Percentiles rank a stretch among this genome's conserved stretches.
Evolutionary conservation across 2,888 invertebrate genomes (phyloP).

Genomic region (Hyposoter dolosus): DNA sequence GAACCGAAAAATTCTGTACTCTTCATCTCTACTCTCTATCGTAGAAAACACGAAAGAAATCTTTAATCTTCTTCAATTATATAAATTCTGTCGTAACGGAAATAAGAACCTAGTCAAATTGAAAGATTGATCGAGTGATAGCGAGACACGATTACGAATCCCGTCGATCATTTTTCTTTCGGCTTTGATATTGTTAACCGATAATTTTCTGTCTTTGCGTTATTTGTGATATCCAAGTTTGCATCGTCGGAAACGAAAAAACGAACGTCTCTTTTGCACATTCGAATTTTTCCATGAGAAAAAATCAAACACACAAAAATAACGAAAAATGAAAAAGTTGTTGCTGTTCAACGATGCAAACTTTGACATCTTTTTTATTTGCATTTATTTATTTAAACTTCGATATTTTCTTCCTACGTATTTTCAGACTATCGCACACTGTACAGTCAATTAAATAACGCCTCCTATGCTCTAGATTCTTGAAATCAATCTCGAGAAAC

Average conservation of each 20-base stretch:
- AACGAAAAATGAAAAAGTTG: not conserved
- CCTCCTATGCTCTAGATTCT: slow-evolving; percentile 38
- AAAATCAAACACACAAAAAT: not conserved
- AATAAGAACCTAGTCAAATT: slow-evolving; percentile 64
- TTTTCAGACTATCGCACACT: slow-evolving; percentile 57
- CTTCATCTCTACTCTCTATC: slow-evolving; percentile 27
- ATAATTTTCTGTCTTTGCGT: not conserved
- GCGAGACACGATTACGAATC: slow-evolving; percentile 44
- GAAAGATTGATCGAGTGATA: slow-evolving; percentile 53
- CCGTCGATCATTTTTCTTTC: slow-evolving; percentile 12
- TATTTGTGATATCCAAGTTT: not conserved
- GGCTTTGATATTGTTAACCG: slow-evolving; percentile 40
- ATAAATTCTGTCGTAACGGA: slow-evolving; percentile 76
- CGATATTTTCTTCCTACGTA: slow-evolving; percentile 64
- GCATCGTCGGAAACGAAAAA: not conserved
- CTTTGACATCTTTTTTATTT: slow-evolving; percentile 41
- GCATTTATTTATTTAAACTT: slow-evolving; percentile 59
- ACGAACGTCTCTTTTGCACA: not conserved
- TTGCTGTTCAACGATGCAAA: not conserved
- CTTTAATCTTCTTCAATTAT: slow-evolving; percentile 71
- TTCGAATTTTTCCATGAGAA: not conserved
- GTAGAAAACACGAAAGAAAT: slow-evolving; percentile 41
- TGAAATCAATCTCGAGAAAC: slow-evolving; percentile 38
- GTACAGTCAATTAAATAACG: slow-evolving; percentile 65
- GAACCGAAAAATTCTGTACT: slow-evolving; percentile 20